phyloP scores from a whole-genome alignment of 2,113 vertebrate genomes.

The Hippocampus zosterae region DNA sequence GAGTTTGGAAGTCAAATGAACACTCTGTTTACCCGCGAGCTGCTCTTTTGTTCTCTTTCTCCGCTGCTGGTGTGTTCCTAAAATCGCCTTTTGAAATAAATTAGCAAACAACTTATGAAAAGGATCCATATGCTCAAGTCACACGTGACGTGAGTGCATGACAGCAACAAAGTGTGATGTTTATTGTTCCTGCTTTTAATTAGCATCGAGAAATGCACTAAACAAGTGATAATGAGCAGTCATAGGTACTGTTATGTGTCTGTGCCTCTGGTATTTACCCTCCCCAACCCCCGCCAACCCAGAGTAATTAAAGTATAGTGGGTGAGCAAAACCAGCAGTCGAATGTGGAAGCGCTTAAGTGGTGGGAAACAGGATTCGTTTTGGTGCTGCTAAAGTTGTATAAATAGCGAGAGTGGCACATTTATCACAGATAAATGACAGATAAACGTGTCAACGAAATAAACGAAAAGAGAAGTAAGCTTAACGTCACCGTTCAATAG shows the following conservation, averaged over 20 bases:
- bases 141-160: slow-evolving; percentile 5
- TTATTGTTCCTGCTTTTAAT: slow-evolving; percentile 17
- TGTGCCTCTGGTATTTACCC: slow-evolving; percentile 15
- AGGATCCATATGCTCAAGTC: neutral
- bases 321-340: slow-evolving; percentile 6
- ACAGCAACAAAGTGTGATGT: slow-evolving; percentile 14
- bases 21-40: slow-evolving; percentile 1
- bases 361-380: neutral
- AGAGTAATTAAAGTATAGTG: slow-evolving; percentile 26
- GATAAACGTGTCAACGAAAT: neutral
- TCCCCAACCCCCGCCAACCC: slow-evolving; percentile 7
- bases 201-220: slow-evolving; percentile 16
- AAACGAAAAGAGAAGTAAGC: neutral
- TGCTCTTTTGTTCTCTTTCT: neutral
- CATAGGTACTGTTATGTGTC: slow-evolving; percentile 29
- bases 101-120: neutral
- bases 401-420: neutral
- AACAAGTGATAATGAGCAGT: slow-evolving; percentile 24
- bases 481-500: neutral
- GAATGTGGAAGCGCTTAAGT: slow-evolving; percentile 12
- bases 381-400: slow-evolving; percentile 4
- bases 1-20: slow-evolving; percentile 11
- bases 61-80: neutral
- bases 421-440: neutral
- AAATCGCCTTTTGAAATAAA: neutral